These are phyloP conservation scores for Aleiodes sp. DNA, from an alignment of 1,140 invertebrate species.

Conservation along the genomic window DNA sequence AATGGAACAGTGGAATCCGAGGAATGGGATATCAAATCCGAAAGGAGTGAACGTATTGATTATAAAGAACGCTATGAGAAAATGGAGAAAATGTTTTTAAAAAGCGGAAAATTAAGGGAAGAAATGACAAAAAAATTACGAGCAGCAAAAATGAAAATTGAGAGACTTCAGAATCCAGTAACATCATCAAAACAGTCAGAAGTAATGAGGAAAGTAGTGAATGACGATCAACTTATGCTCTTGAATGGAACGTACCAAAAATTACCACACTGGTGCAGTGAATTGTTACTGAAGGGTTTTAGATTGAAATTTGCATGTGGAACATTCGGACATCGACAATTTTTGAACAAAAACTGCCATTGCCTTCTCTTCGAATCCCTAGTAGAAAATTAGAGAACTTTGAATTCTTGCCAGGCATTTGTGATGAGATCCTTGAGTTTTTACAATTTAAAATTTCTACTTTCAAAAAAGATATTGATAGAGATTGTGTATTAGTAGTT, in stretches of 20 bases:
- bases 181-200: neutral
- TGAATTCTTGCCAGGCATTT: slow-evolving; percentile 27
- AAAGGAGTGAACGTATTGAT: neutral
- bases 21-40: too few relatives aligned
- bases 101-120: neutral
- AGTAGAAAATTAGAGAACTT: slow-evolving; percentile 29
- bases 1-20: too few relatives aligned
- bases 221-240: neutral
- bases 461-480: slow-evolving; percentile 23
- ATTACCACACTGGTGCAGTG: slow-evolving; percentile 23
- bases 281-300: slow-evolving; percentile 31
- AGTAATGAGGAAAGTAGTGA: neutral
- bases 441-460: slow-evolving; percentile 27
- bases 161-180: neutral
- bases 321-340: slow-evolving; percentile 27
- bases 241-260: neutral
- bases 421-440: slow-evolving; percentile 32
- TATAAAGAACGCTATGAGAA: neutral
- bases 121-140: neutral
- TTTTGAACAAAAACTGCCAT: slow-evolving; percentile 25
- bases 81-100: neutral
- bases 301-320: slow-evolving; percentile 29
- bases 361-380: slow-evolving; percentile 32
- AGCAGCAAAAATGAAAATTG: neutral
- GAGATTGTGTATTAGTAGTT: slow-evolving; percentile 31